phyloP scores from a whole-genome alignment of 92 coral and sea anemone species.

The Paragorgia papillata region DNA sequence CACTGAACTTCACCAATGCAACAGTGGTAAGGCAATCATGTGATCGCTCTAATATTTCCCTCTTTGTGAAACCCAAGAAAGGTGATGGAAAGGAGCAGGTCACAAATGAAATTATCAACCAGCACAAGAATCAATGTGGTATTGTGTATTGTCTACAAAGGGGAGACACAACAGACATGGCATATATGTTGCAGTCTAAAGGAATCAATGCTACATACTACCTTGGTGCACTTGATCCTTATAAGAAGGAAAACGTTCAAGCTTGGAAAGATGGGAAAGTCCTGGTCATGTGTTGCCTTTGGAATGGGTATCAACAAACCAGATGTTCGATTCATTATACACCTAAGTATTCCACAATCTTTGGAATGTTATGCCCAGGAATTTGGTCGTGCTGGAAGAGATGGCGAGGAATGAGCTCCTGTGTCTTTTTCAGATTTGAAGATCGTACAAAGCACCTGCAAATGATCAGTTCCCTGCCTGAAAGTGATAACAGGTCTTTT shows the following conservation, averaged over 20 bases:
- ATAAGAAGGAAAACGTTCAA: constrained; percentile 36
- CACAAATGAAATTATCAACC: neutral
- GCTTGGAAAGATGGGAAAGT: constrained; percentile 58
- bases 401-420: constrained; percentile 47
- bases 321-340: constrained; percentile 66
- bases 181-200: constrained; percentile 55
- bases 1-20: constrained; percentile 28
- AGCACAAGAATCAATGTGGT: constrained; percentile 56
- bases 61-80: constrained; percentile 47
- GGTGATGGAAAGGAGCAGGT: constrained; percentile 56
- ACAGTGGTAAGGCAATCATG: constrained; percentile 43
- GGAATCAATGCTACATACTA: constrained; percentile 59
- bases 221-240: constrained; percentile 65
- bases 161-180: constrained; percentile 44
- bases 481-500: constrained; percentile 43
- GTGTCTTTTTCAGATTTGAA: constrained; percentile 55
- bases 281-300: constrained; percentile 63
- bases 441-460: no score
- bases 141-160: constrained; percentile 63
- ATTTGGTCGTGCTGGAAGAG: constrained; percentile 65
- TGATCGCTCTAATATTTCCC: constrained; percentile 38
- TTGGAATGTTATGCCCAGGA: constrained; percentile 62
- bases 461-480: constrained; percentile 54
- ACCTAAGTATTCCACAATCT: constrained; percentile 57
- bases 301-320: constrained; percentile 71